These are phyloP conservation scores for Drosophila littoralis DNA, from an alignment of 1,140 invertebrate genomes.

Conservation along the genomic window DNA sequence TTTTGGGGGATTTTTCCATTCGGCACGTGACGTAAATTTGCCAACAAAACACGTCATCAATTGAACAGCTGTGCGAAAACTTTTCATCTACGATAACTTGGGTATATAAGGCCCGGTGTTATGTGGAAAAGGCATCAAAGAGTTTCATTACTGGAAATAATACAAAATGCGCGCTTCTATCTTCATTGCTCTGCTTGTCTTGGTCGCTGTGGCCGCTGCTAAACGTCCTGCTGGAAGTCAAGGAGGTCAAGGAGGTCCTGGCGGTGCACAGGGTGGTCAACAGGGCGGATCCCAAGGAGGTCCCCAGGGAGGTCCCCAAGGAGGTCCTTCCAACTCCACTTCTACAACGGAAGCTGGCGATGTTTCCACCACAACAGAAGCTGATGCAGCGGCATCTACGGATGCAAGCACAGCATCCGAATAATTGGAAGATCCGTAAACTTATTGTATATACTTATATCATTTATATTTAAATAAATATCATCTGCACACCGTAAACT, in stretches of 20 bases:
- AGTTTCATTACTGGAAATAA: slow-evolving; percentile 2
- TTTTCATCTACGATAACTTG: not conserved
- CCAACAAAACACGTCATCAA: not conserved
- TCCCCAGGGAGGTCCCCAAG: not conserved
- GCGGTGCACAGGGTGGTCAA: not conserved
- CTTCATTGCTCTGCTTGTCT: slow-evolving; percentile 25
- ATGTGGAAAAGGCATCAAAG: not conserved
- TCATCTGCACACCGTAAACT: not conserved
- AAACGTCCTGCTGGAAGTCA: slow-evolving; percentile 33
- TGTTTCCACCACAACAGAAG: not conserved
- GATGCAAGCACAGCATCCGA: no score
- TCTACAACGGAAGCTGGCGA: not conserved
- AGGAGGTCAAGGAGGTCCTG: not conserved
- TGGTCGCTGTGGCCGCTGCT: slow-evolving; percentile 37
- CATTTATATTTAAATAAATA: not conserved
- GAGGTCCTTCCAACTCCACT: not conserved
- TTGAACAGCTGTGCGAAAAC: slow-evolving; percentile 3
- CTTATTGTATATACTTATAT: not conserved
- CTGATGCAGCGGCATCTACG: no score
- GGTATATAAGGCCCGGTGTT: slow-evolving; percentile 29
- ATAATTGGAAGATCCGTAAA: not conserved
- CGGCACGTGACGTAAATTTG: not conserved
- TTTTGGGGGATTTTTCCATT: not conserved
- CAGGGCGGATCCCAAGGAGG: slow-evolving; percentile 1
- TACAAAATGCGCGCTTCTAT: slow-evolving; percentile 38